These are phyloP conservation scores for Silurus lanzhouensis DNA, from an alignment of 2,797 vertebrate genomes.

Conservation along the genomic window DNA sequence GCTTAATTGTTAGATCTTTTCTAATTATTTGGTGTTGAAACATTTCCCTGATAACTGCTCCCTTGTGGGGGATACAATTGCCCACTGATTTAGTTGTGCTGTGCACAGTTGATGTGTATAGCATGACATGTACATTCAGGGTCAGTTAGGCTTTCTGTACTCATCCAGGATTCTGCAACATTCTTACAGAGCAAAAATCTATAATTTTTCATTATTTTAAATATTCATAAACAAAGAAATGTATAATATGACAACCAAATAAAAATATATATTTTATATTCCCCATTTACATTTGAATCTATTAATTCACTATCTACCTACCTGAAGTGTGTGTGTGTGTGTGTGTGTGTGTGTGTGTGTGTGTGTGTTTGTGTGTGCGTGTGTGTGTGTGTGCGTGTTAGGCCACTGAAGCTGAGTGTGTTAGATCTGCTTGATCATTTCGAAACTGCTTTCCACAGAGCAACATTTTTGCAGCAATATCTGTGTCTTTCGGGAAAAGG, in stretches of 20 bases:
- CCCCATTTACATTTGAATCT: no score
- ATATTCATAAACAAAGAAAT: neutral
- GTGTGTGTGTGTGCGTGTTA: neutral
- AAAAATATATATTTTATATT: no score
- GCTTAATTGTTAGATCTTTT: conserved; percentile 30
- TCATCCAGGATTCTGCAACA: neutral
- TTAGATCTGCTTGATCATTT: neutral
- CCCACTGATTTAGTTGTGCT: conserved; percentile 8
- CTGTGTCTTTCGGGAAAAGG: neutral
- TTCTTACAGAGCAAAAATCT: neutral
- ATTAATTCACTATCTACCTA: neutral
- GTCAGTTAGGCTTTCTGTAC: conserved; percentile 15
- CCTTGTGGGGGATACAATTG: conserved; percentile 25
- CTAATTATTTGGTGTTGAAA: conserved; percentile 37
- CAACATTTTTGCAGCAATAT: neutral
- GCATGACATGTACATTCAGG: neutral
- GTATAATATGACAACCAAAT: no score
- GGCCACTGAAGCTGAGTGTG: neutral
- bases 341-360: neutral
- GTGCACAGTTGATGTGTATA: conserved; percentile 27
- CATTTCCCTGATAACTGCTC: conserved; percentile 33
- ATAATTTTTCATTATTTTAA: neutral
- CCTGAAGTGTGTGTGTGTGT: neutral
- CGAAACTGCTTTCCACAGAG: neutral
- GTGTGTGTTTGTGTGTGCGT: neutral